These are phyloP conservation scores for Acestrorhynchus altus DNA, from an alignment of 2,797 vertebrate genomes.

Conservation along the genomic window DNA sequence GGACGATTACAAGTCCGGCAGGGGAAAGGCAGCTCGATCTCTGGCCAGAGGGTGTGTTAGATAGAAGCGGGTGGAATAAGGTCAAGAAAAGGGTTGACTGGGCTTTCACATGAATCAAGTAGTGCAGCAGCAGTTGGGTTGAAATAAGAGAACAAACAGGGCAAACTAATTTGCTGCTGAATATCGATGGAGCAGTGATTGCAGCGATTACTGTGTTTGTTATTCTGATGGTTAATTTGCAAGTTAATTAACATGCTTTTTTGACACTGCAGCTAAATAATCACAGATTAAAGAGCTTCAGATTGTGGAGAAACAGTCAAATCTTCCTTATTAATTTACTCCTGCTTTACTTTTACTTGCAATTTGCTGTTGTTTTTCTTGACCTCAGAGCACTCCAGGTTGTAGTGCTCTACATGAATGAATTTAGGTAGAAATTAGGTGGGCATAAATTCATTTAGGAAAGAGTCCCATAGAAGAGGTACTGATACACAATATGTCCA, in stretches of 20 bases:
- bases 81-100: background rate
- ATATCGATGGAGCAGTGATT: conserved; percentile 12
- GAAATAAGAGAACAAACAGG: background rate
- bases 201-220: conserved; percentile 12
- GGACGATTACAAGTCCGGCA: background rate
- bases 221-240: background rate
- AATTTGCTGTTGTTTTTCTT: background rate
- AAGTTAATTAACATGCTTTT: background rate
- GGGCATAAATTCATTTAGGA: conserved; percentile 34
- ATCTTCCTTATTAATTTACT: background rate
- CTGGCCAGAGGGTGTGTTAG: background rate
- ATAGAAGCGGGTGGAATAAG: background rate
- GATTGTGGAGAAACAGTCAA: background rate
- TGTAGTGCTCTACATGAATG: background rate
- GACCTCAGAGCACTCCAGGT: background rate
- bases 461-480: conserved; percentile 11
- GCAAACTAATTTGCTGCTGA: conserved; percentile 11
- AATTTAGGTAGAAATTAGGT: conserved; percentile 6
- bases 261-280: background rate
- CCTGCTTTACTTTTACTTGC: background rate
- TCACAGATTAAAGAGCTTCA: background rate
- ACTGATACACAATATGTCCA: too few relatives aligned
- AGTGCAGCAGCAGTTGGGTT: background rate
- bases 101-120: background rate
- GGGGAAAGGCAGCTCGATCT: background rate